A percentile compares a stretch with the other conserved stretches of the same genome.
Evolutionary conservation across 2,797 vertebrate genomes (phyloP).

Genomic region (Prionace glauca): DNA sequence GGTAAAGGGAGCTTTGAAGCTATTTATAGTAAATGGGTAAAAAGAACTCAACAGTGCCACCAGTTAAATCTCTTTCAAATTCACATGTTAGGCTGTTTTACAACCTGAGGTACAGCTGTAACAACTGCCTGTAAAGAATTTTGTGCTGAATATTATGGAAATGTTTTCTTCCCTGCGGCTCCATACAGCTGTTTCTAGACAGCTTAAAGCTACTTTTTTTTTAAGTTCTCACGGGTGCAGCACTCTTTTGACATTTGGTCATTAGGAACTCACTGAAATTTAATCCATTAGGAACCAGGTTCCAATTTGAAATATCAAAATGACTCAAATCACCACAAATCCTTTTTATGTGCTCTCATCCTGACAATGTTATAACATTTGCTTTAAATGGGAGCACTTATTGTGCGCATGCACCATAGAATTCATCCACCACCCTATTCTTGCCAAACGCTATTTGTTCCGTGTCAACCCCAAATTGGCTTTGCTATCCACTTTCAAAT

Average conservation of each 20-base stretch:
- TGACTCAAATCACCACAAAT: neutral
- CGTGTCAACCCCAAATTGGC: neutral
- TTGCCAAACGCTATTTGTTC: neutral
- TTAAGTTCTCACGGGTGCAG: neutral
- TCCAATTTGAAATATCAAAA: neutral
- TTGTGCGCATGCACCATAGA: neutral
- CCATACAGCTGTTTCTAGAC: neutral
- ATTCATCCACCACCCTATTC: neutral
- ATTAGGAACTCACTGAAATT: neutral
- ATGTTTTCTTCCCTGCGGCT: slow-evolving; percentile 16
- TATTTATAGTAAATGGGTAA: neutral
- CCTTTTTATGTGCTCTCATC: neutral
- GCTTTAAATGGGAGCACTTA: neutral
- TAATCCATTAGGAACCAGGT: neutral
- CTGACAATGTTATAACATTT: neutral
- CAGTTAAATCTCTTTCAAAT: slow-evolving; percentile 11
- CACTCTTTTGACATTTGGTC: neutral
- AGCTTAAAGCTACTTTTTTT: neutral
- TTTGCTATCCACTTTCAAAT: neutral
- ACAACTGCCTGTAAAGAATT: neutral
- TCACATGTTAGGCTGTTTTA: neutral
- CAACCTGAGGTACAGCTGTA: neutral
- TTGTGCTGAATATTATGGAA: slow-evolving; percentile 3
- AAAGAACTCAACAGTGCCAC: neutral
- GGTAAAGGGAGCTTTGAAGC: neutral